Conservation (phyloP, 2,113 vertebrate species). For the Hypomesus transpacificus region DNA sequence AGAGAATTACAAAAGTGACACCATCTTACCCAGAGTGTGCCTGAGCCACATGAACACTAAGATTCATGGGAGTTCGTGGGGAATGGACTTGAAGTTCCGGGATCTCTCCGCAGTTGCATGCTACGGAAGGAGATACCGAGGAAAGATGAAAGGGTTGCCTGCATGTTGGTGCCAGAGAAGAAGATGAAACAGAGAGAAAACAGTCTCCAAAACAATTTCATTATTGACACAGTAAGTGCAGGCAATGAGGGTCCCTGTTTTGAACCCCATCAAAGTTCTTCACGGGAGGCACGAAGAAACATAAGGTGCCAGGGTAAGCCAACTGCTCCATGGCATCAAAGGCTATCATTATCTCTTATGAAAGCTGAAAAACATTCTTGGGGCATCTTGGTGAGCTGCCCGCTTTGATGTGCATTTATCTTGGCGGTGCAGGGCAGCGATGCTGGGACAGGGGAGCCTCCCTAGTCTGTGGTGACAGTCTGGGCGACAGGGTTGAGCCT, state of each 20-base stretch:
- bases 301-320: conserved; percentile 48
- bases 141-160: conserved; percentile 74
- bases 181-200: conserved; percentile 62
- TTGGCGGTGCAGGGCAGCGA: conserved; percentile 36
- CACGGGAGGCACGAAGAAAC: conserved; percentile 51
- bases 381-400: conserved; percentile 17
- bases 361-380: conserved; percentile 16
- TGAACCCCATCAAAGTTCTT: conserved; percentile 67
- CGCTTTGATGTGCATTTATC: conserved; percentile 60
- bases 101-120: conserved; percentile 62
- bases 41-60: too few relatives aligned
- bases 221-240: conserved; percentile 64
- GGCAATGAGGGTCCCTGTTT: conserved; percentile 70
- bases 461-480: conserved; percentile 2
- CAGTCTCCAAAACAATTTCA: conserved; percentile 72
- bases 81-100: too few relatives aligned
- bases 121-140: conserved; percentile 64
- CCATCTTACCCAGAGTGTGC: too few relatives aligned
- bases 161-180: conserved; percentile 62
- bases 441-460: conserved; percentile 12
- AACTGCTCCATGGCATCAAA: conserved; percentile 67
- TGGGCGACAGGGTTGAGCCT: not conserved
- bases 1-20: not conserved
- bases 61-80: too few relatives aligned
- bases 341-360: conserved; percentile 60